These are phyloP conservation scores for Odontamblyopus lacepedii DNA, from an alignment of 2,797 vertebrate species.

Conservation along the genomic window DNA sequence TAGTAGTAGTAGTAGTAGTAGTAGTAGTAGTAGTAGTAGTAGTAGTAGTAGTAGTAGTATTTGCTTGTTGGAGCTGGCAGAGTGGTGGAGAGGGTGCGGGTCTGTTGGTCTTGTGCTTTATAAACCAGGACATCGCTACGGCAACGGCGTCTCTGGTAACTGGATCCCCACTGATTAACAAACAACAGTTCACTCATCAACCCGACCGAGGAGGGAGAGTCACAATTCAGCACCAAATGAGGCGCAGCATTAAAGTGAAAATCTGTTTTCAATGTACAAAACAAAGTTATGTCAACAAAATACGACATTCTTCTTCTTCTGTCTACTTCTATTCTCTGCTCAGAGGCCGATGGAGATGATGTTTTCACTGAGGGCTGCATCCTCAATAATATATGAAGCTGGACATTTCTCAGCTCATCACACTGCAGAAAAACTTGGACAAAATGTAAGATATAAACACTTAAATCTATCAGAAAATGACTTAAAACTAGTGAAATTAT, in stretches of 20 bases:
- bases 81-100: not conserved
- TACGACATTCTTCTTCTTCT: not conserved
- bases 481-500: no score
- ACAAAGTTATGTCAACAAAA: not conserved
- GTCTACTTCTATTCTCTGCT: not conserved
- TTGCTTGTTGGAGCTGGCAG: not conserved
- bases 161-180: not conserved
- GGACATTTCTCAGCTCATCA: not conserved
- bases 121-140: not conserved
- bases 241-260: not conserved
- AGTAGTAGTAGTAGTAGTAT: not conserved
- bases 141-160: constrained; percentile 5
- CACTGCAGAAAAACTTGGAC: no score
- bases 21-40: constrained; percentile 2
- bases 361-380: not conserved
- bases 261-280: not conserved
- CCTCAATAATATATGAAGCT: not conserved
- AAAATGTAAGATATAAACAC: no score
- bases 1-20: not conserved
- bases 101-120: not conserved
- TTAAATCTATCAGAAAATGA: no score
- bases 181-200: not conserved
- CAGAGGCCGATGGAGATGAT: not conserved
- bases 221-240: not conserved
- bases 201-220: not conserved